Evolutionary conservation across 2,888 invertebrate species (phyloP), one percentile per base, ranked within the genome.

Genomic region (Galerucella pusilla): DNA sequence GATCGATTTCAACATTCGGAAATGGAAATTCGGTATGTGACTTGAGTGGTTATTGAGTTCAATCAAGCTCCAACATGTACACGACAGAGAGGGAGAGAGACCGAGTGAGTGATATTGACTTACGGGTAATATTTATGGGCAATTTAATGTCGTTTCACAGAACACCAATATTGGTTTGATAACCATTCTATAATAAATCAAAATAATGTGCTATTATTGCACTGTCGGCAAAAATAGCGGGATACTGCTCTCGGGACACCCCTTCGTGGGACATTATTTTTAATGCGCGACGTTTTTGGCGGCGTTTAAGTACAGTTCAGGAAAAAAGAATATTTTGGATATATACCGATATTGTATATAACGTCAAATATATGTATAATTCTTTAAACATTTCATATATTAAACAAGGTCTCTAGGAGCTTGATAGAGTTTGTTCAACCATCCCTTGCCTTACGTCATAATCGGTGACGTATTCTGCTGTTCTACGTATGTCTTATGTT

Each of bases 191-290:
- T 83, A 85, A 86, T 88, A 88, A 86, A 88, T 88, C 88, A 88
- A 87, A 86, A 85, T 87, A 87, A 88, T 88, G 87, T 87, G 85
- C 88, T 85, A 87, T 88, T 88, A 88, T 88, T 87, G 88, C 87
- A 83, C 82, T 85, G 86, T 86, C 85, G 85, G 86, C 86, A 84
- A 85, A 86, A 86, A 85, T 83, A 81, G 83, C 83, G 77, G 80
- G 81, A 80, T 75, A 74, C 74, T 71, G 74, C 71, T 71, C 72
- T 69, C 70, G 59, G 75, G 75, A 72, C 78, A 77, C 74, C 79
- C 76, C 79, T 73, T 75, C 71, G 75, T 74, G 75, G 72, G 60
- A 70, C 76, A 77, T 78, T 77, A 74, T 78, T 79, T 76, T 80
- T 76, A 74, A 76, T 77, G 77, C 67, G 59, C 63, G 71, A 45